phyloP scores from a whole-genome alignment of 1,140 invertebrate species.

The Lordiphosa stackelbergi region DNA sequence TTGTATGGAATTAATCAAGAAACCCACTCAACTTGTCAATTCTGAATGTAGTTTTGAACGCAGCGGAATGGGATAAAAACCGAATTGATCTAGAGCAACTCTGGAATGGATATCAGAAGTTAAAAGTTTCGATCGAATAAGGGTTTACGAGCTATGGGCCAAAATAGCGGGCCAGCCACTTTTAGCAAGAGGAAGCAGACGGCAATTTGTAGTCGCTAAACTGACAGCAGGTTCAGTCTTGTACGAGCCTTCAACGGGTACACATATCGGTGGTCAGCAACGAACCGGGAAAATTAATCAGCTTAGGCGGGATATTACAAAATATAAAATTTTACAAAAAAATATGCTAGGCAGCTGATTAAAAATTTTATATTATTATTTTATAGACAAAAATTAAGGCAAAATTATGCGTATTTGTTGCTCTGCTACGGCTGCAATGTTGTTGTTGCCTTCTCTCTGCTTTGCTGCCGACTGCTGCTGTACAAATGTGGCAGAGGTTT shows the following conservation, averaged over 20 bases:
- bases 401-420: slow-evolving; percentile 47
- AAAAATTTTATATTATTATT: slow-evolving; percentile 13
- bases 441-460: slow-evolving; percentile 71
- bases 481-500: slow-evolving; percentile 57
- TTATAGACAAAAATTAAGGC: slow-evolving; percentile 46
- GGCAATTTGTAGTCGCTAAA: slow-evolving; percentile 47
- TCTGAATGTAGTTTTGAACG: slow-evolving; percentile 52
- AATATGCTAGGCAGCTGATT: too few relatives aligned
- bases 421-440: slow-evolving; percentile 29
- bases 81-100: slow-evolving; percentile 38
- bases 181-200: slow-evolving; percentile 39
- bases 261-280: slow-evolving; percentile 75
- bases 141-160: slow-evolving; percentile 18
- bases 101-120: slow-evolving; percentile 19
- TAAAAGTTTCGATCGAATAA: slow-evolving; percentile 40
- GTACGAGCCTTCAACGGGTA: slow-evolving; percentile 72
- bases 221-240: slow-evolving; percentile 67
- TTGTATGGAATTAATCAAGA: slow-evolving; percentile 77
- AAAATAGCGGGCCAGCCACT: slow-evolving; percentile 35
- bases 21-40: slow-evolving; percentile 72
- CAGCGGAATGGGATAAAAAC: slow-evolving; percentile 15
- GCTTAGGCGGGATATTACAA: slow-evolving; percentile 34
- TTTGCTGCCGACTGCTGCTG: slow-evolving; percentile 63
- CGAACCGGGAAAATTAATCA: slow-evolving; percentile 32
- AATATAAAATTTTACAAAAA: slow-evolving; percentile 3